Percentiles rank a stretch among this genome's conserved stretches.
phyloP scores from a whole-genome alignment of 2,888 invertebrate genomes.

The Meloe dianella region DNA sequence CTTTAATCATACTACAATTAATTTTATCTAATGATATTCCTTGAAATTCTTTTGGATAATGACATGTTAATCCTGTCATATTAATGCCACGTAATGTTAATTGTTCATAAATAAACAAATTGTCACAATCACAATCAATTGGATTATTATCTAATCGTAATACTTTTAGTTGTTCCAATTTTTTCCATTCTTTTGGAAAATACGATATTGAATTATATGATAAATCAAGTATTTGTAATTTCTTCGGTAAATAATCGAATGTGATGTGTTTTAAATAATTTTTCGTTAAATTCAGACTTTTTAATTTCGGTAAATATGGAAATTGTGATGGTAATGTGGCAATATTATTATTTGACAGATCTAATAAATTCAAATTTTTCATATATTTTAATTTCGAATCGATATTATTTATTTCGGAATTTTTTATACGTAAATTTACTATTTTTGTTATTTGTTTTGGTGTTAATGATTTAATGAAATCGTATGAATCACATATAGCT shows the following conservation, averaged over 20 bases:
- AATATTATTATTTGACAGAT: slow-evolving; percentile 50
- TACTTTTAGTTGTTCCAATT: slow-evolving; percentile 65
- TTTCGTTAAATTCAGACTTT: slow-evolving; percentile 47
- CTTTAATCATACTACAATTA: slow-evolving; percentile 41
- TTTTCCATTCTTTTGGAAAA: slow-evolving; percentile 63
- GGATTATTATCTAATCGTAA: slow-evolving; percentile 73
- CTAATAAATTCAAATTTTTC: slow-evolving; percentile 49
- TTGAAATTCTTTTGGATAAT: slow-evolving; percentile 45
- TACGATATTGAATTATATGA: slow-evolving; percentile 69
- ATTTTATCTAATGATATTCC: slow-evolving; percentile 46
- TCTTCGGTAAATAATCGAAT: slow-evolving; percentile 49
- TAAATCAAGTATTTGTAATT: slow-evolving; percentile 62
- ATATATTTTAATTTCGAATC: slow-evolving; percentile 52
- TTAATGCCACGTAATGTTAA: slow-evolving; percentile 55
- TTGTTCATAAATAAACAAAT: slow-evolving; percentile 68
- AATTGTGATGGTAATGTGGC: slow-evolving; percentile 41
- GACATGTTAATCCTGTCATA: slow-evolving; percentile 50
- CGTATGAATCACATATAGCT: slow-evolving; percentile 70
- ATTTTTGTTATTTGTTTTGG: slow-evolving; percentile 49
- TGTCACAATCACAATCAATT: slow-evolving; percentile 73
- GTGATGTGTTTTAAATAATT: slow-evolving; percentile 51
- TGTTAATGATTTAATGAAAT: slow-evolving; percentile 72
- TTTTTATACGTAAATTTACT: slow-evolving; percentile 46
- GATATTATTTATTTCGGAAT: slow-evolving; percentile 46
- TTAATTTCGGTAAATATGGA: slow-evolving; percentile 48